Conservation (phyloP, 2,113 vertebrate species). For the Forbesichthys agassizii region DNA sequence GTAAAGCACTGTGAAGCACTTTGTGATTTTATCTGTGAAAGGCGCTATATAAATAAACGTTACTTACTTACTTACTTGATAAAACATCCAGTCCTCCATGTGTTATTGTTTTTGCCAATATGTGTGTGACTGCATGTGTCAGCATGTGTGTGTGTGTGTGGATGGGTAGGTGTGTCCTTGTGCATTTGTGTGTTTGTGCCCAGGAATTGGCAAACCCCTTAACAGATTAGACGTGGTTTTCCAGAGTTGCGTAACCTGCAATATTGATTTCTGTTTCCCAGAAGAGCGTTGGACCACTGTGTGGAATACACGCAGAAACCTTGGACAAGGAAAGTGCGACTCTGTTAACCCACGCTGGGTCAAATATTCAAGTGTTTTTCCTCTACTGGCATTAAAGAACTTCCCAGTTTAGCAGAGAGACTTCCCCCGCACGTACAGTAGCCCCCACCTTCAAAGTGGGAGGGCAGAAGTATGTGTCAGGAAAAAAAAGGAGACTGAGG, state of each 20-base stretch:
- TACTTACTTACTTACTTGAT: no score
- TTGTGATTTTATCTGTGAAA: no score
- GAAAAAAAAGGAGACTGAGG: no score
- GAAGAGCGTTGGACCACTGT: slow-evolving; percentile 6
- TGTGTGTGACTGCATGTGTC: slow-evolving; percentile 13
- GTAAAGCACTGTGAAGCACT: no score
- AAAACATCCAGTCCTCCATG: background rate
- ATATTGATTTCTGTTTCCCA: slow-evolving; percentile 24
- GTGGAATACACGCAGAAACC: slow-evolving; percentile 9
- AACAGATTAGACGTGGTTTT: slow-evolving; percentile 15
- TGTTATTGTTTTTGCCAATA: background rate
- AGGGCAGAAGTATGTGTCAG: no score
- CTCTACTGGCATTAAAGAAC: no score
- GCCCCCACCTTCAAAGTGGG: no score
- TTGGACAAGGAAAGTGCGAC: slow-evolving; percentile 10
- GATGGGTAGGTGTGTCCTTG: background rate
- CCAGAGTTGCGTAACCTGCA: slow-evolving; percentile 52
- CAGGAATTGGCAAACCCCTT: background rate
- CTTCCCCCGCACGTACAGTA: no score
- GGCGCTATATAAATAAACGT: no score
- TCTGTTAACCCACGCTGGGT: background rate
- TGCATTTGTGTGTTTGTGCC: background rate
- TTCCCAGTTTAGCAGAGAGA: no score
- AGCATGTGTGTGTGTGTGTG: background rate
- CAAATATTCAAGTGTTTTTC: no score